Base-by-base conservation (phyloP, 1,140 invertebrate species). In the Cotesia vestalis region DNA sequence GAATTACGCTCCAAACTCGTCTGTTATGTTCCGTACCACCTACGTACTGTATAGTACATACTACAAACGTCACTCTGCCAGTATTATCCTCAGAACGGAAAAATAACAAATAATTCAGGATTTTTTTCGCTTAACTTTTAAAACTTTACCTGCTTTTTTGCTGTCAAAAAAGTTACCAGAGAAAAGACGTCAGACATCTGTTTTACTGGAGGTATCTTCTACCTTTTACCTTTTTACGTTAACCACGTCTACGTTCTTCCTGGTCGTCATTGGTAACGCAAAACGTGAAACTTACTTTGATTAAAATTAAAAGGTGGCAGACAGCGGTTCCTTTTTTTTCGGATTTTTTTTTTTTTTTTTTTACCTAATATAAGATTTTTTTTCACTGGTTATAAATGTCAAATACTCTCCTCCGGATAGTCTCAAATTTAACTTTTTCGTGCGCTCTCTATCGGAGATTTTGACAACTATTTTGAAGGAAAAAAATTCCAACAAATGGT, bases 231-330 rank as follows among this genome's bases (percentile, higher is more conserved):
- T 17, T 6, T 20, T 20, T 59, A 9, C 57, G 6, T 46, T 46
- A 8, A 46, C 40, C 57, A 27, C 27, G 9, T 61, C 59, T 35
- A 55, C 38, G 11, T 27, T 40, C 59, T 34, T 27, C 14, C 59
- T 40, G 62, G 69, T 70, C 70, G 70, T 57, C 70, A 72, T 70
- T 27, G 51, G 60, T 46, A 20, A 66, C 1, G 27, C 27, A 70
- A 74, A 59, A 20, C 17, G 57, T 75, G 64, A 78, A 79, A 78
- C 73, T 79, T 79, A 78, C 78, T 83, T 84, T 86, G 84, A 85
- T 85, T 85, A 84, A 86, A 85, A 85, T 85, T 85, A 85, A 85
- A 83, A 84, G 83, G 83, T 79, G 80, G 77, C 78, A 78, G 79
- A 79, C 80, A 27, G 14, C 52, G 51, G 40, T 27, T 27, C 27